These are phyloP conservation scores for Podilymbus podiceps DNA, from an alignment of 2,113 vertebrate genomes.

Conservation along the genomic window DNA sequence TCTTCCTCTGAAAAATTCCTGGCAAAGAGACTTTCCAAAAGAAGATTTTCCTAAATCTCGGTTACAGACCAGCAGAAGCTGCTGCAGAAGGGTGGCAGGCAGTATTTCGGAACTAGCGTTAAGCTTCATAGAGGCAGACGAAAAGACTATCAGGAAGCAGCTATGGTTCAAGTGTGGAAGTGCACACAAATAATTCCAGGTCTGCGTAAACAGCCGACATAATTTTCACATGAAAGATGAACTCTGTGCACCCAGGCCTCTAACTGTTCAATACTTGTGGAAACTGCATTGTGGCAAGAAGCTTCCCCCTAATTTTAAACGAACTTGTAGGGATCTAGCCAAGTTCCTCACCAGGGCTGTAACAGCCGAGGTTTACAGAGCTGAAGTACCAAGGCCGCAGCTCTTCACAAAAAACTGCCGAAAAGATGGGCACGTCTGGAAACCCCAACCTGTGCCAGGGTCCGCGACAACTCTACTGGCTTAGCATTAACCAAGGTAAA, in stretches of 20 bases:
- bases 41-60: background rate
- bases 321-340: background rate
- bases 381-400: background rate
- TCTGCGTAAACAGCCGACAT: background rate
- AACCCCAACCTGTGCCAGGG: background rate
- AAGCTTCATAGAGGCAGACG: background rate
- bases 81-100: background rate
- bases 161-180: background rate
- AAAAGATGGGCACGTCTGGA: background rate
- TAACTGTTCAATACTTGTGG: background rate
- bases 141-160: background rate
- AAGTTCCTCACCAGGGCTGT: fast-evolving
- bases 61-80: background rate
- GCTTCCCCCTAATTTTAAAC: background rate
- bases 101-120: background rate
- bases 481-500: background rate
- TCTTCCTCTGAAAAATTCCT: background rate
- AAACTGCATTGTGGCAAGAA: background rate
- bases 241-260: background rate
- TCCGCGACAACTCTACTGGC: background rate
- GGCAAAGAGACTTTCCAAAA: background rate
- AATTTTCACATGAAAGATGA: background rate
- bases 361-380: background rate
- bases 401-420: background rate
- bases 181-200: background rate